phyloP scores from a whole-genome alignment of 53 echinoderm and acorn worm species.

The Patiria pectinifera region DNA sequence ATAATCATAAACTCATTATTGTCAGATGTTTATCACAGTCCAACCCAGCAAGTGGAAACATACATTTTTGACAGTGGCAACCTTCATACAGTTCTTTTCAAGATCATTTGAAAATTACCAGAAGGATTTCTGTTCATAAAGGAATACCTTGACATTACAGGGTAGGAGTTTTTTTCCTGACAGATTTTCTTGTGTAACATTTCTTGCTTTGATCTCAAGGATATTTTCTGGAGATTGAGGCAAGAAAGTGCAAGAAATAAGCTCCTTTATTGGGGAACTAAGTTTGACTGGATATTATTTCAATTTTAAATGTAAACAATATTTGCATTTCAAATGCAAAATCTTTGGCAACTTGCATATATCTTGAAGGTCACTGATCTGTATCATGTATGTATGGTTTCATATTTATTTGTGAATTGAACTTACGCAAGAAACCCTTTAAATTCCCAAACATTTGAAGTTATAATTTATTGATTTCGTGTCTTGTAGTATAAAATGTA shows the following conservation, averaged over 20 bases:
- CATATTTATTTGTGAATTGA: slow-evolving; percentile 53
- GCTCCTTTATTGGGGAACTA: too few species aligned
- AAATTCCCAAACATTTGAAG: not conserved
- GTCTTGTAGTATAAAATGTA: slow-evolving; percentile 42
- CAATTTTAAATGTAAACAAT: too few species aligned
- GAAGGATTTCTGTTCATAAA: not conserved
- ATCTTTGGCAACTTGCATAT: not conserved
- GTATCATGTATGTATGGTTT: not conserved
- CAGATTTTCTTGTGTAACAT: not conserved
- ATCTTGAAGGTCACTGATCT: not conserved
- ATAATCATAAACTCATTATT: too few species aligned
- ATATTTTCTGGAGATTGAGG: too few species aligned
- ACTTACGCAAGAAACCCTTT: not conserved
- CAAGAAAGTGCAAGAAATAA: too few species aligned
- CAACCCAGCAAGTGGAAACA: too few species aligned
- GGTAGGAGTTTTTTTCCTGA: too few species aligned
- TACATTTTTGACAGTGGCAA: too few species aligned
- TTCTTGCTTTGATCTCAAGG: not conserved
- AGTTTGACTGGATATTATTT: too few species aligned
- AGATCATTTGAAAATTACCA: not conserved
- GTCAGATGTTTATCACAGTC: too few species aligned
- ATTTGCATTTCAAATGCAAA: not conserved
- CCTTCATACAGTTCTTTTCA: not conserved
- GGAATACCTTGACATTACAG: too few species aligned
- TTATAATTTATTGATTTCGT: slow-evolving; percentile 54